phyloP scores from a whole-genome alignment of 2,113 vertebrate species.

The Datnioides undecimradiatus region DNA sequence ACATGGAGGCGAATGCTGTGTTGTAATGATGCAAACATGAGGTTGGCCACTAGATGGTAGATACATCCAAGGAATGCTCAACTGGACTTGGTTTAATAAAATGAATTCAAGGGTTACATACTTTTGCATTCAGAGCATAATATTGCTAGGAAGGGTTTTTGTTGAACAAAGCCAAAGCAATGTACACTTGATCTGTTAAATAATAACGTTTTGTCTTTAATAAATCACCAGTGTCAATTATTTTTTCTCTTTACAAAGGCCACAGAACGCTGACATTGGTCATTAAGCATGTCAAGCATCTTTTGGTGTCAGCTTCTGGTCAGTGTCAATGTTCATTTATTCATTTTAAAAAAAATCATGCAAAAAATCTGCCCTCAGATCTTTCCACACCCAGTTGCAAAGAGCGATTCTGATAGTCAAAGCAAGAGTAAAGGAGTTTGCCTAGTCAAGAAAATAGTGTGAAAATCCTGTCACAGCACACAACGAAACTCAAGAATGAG shows the following conservation, averaged over 20 bases:
- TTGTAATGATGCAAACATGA: slow-evolving; percentile 1
- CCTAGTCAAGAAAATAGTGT: neutral
- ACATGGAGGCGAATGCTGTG: neutral
- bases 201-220: neutral
- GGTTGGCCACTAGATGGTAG: slow-evolving; percentile 68
- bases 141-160: neutral
- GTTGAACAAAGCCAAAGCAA: neutral
- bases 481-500: neutral
- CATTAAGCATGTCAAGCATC: neutral
- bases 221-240: neutral
- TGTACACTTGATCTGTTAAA: neutral
- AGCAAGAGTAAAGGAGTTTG: neutral
- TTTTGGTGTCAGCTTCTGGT: neutral
- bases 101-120: neutral
- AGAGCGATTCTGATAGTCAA: neutral
- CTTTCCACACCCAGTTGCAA: neutral
- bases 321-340: neutral
- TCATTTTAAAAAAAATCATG: neutral
- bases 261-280: neutral
- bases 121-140: neutral
- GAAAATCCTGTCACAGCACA: neutral
- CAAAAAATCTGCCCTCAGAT: neutral
- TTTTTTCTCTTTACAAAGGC: neutral
- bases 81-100: neutral
- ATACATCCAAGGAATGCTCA: slow-evolving; percentile 2